Base-by-base conservation (phyloP, 1,140 invertebrate species). In the Drosophila aff. region DNA sequence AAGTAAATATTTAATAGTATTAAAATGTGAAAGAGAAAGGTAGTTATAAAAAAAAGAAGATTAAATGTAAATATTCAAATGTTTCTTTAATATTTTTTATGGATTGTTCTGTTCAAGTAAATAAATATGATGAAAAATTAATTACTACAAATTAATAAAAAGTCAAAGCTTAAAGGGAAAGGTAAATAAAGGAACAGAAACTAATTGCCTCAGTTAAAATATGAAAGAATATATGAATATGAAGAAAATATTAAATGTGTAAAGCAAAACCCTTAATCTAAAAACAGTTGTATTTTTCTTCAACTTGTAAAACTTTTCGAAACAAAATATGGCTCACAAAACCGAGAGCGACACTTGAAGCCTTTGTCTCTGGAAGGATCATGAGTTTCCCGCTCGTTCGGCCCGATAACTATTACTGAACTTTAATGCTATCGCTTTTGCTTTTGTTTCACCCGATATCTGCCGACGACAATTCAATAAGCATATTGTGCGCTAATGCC, bases 391-490 rank as follows among this genome's bases (percentile, higher is more conserved):
- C 6, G 11, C 6, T 36, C 15, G 21, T 23, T 36, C 13, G 15
- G 0, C 28, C 18, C 16, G 11, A 23, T 33, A 61, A 47, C 57
- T 40, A 46, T 47, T 16, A 1, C 21, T 36, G 1, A 62, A 47
- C 59, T 64, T 67, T 49, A 31, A 16, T 16, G 18, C 16, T 36
- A 36, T 49, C 52, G 52, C n/a, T 41, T 49, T 59, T 9, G 7
- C 18, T 9, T 36, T 50, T 10, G 4, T 36, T 11, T 41, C n/a
- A 5, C 5, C 52, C 21, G 28, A 36, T 61, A 18, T 38, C 38
- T 23, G 63, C 11, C 47, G 43, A 36, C 65, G 31, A 55, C 55
- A 84, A 47, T 81, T 76, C 77, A 84, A 81, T 67, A 76, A 76
- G 64, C 77, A 76, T 76, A 71, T 83, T 67, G 58, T 60, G 31